A percentile compares a stretch with the other conserved stretches of the same genome.
phyloP scores from a whole-genome alignment of 2,888 invertebrate species.

The Neoscelio sp. region DNA sequence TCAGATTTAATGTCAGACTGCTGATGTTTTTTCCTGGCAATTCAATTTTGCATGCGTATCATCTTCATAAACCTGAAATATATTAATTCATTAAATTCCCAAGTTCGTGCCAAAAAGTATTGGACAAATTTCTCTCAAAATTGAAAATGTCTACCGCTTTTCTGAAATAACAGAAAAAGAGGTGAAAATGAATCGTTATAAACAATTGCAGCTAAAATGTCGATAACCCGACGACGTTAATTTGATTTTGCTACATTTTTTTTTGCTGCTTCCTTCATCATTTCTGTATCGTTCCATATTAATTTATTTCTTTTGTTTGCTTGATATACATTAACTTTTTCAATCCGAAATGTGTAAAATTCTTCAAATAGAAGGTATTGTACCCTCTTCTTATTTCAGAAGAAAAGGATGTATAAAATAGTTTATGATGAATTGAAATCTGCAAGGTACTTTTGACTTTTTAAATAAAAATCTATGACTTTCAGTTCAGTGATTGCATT shows the following conservation, averaged over 20 bases:
- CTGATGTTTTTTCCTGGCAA: too few relatives aligned
- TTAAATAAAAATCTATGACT: conserved; percentile 22
- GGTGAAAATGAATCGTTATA: background rate
- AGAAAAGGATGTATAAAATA: conserved; percentile 2
- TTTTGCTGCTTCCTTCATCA: background rate
- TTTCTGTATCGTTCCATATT: background rate
- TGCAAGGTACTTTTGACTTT: background rate
- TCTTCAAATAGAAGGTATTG: background rate
- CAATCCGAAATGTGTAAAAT: background rate
- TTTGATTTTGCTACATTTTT: background rate
- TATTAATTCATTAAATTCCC: too few relatives aligned
- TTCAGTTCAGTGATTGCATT: conserved; percentile 27
- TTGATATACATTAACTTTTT: background rate
- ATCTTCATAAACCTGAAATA: too few relatives aligned
- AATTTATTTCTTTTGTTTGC: background rate
- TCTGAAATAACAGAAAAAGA: background rate
- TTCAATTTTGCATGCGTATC: too few relatives aligned
- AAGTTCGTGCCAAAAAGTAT: too few relatives aligned
- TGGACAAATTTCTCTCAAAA: too few relatives aligned
- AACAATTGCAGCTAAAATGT: background rate
- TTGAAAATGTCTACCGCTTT: background rate
- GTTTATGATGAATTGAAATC: conserved; percentile 27
- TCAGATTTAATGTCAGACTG: too few relatives aligned
- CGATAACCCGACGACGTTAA: conserved; percentile 1
- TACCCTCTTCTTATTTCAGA: background rate